These are phyloP conservation scores for Hippopotamus amphibius DNA, from an alignment of 2,113 vertebrate species.

Conservation along the genomic window DNA sequence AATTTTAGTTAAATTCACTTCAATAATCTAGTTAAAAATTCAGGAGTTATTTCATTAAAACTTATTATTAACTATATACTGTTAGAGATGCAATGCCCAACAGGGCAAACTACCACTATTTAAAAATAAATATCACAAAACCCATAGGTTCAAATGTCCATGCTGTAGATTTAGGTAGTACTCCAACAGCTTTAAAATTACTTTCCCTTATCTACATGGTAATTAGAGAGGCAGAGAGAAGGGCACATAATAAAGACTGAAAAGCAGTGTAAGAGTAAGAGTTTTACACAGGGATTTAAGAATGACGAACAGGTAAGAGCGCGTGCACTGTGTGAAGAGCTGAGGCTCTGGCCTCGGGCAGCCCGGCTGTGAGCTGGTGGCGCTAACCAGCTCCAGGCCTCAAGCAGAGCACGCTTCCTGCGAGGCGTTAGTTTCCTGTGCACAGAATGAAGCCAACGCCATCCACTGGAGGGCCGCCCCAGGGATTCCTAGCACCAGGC, in stretches of 20 bases:
- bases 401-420: background rate
- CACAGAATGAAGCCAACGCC: rapidly evolving
- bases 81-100: background rate
- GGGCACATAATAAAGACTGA: background rate
- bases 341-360: background rate
- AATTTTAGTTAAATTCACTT: background rate
- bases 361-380: background rate
- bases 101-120: background rate
- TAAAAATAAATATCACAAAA: background rate
- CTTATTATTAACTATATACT: background rate
- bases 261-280: too few relatives aligned
- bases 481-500: background rate
- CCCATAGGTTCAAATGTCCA: background rate
- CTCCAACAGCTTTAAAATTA: background rate
- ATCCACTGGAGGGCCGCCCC: rapidly evolving
- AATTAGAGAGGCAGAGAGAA: background rate
- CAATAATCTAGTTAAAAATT: background rate
- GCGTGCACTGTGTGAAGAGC: rapidly evolving
- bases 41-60: background rate
- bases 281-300: too few relatives aligned
- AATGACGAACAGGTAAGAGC: background rate
- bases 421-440: background rate
- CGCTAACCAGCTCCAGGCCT: background rate
- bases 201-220: background rate
- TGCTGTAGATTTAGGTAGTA: rapidly evolving